Conservation (phyloP, 2,797 vertebrate genomes). For the Peromyscus eremicus region DNA sequence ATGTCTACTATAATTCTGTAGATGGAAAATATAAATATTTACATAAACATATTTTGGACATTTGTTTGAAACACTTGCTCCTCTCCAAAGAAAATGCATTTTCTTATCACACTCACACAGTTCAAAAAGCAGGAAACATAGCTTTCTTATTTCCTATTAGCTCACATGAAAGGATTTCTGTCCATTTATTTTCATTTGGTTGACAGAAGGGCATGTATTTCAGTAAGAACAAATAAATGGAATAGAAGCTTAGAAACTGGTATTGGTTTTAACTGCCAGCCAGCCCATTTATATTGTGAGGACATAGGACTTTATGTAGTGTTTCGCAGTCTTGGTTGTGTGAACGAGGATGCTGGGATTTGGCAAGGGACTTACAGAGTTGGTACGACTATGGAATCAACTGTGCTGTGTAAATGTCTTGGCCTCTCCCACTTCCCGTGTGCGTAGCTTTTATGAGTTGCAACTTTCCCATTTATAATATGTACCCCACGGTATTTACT, state of each 20-base stretch:
- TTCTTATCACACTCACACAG: slow-evolving; percentile 37
- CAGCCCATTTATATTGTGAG: slow-evolving; percentile 4
- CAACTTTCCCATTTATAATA: slow-evolving; percentile 13
- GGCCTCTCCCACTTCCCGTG: not conserved
- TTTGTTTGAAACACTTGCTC: slow-evolving; percentile 45
- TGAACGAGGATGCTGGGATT: not conserved
- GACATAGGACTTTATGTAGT: not conserved
- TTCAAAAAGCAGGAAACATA: slow-evolving; percentile 6
- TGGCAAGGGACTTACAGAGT: not conserved
- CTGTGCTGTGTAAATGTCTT: not conserved
- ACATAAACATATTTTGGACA: slow-evolving; percentile 57
- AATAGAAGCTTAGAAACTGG: slow-evolving; percentile 19
- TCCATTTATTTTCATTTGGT: slow-evolving; percentile 48
- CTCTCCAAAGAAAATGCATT: slow-evolving; percentile 58
- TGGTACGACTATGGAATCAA: not conserved
- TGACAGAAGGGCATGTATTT: slow-evolving; percentile 39
- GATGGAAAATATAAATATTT: slow-evolving; percentile 49
- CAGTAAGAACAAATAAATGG: slow-evolving; percentile 27
- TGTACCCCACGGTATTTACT: not conserved
- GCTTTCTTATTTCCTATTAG: slow-evolving; percentile 22
- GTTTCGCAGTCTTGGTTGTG: not conserved
- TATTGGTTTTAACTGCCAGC: not conserved
- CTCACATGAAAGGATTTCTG: not conserved
- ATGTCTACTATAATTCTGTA: slow-evolving; percentile 59
- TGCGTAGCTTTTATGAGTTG: not conserved